A percentile compares a stretch with the other conserved stretches of the same genome.
These are phyloP conservation scores for Gastracanthus pulcherrimus DNA, from an alignment of 2,888 invertebrate species.

Conservation along the genomic window DNA sequence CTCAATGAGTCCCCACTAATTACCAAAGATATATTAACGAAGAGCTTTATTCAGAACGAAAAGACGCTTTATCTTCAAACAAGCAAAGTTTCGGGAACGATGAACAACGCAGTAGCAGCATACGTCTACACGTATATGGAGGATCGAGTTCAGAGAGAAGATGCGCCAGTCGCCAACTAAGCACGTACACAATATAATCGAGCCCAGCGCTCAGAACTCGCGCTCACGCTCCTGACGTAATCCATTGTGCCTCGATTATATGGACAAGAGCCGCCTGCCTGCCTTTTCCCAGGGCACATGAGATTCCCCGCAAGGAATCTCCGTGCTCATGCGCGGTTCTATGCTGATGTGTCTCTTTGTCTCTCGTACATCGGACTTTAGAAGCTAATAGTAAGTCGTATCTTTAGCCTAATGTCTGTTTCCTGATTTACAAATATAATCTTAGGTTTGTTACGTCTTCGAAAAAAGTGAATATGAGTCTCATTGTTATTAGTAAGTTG, in stretches of 20 bases:
- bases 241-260: conserved; percentile 27
- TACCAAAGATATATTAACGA: conserved; percentile 10
- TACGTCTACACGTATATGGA: neutral
- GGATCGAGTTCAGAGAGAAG: neutral
- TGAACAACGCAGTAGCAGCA: neutral
- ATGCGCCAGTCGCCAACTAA: neutral
- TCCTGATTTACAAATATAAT: no score
- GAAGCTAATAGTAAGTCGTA: no score
- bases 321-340: neutral
- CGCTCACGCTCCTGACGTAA: neutral
- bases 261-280: neutral
- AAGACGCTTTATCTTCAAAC: conserved; percentile 16
- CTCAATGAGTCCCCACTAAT: conserved; percentile 2
- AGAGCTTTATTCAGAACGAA: neutral
- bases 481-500: no score
- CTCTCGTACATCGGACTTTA: no score
- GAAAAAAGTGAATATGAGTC: no score
- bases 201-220: neutral
- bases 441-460: no score
- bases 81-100: conserved; percentile 33
- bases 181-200: conserved; percentile 26
- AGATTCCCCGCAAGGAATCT: conserved; percentile 23
- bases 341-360: no score
- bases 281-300: conserved; percentile 4
- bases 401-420: no score